phyloP scores from a whole-genome alignment of 92 coral and sea anemone species.

The Montipora capitata region DNA sequence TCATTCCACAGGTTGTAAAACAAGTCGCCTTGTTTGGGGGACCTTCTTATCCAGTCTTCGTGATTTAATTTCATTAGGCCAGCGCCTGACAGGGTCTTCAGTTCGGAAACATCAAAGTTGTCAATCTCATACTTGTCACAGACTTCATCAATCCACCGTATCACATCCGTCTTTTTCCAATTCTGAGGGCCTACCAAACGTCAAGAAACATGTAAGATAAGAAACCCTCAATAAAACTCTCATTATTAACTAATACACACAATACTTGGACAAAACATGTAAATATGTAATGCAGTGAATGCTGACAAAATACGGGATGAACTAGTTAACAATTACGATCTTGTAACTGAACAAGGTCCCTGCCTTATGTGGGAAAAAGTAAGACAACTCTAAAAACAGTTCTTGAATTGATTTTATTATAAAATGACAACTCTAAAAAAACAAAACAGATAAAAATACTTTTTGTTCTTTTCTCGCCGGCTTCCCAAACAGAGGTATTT shows the following conservation, averaged over 20 bases:
- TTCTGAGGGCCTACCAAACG: conserved; percentile 39
- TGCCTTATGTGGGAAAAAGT: no score
- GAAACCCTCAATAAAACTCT: not conserved
- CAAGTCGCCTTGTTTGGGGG: conserved; percentile 83
- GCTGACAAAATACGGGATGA: no score
- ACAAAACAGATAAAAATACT: not conserved
- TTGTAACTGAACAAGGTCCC: no score
- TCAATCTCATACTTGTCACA: conserved; percentile 70
- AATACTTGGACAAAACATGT: not conserved
- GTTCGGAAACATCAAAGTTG: conserved; percentile 51
- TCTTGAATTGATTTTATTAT: no score
- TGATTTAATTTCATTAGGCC: conserved; percentile 61
- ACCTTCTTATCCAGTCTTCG: conserved; percentile 80
- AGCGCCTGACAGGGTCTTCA: conserved; percentile 73
- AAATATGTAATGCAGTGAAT: no score
- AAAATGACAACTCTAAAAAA: no score
- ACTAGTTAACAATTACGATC: no score
- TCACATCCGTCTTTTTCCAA: conserved; percentile 77
- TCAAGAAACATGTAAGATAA: no score
- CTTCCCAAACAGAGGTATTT: not conserved
- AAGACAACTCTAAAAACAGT: no score
- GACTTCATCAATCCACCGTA: conserved; percentile 65
- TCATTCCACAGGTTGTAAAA: conserved; percentile 71
- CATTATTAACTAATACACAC: no score
- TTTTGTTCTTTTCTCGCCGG: not conserved